Evolutionary conservation across 2,888 invertebrate species (phyloP).

Genomic region (Pandemis cinnamomeana): DNA sequence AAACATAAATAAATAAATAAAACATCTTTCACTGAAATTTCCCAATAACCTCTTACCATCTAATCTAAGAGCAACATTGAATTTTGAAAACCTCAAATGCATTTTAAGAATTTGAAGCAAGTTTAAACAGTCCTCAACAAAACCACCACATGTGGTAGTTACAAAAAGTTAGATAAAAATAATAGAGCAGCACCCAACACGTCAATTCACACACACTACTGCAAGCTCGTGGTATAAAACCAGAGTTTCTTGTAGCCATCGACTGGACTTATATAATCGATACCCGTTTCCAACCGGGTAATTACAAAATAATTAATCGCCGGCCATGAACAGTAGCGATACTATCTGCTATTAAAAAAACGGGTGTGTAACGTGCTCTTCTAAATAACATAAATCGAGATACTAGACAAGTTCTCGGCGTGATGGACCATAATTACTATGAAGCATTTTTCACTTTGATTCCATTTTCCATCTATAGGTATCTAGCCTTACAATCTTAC

Average conservation of each 20-base stretch:
- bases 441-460: background rate
- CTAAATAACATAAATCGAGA: background rate
- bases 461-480: no score
- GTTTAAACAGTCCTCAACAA: no score
- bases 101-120: no score
- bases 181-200: slow-evolving; percentile 5
- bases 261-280: slow-evolving; percentile 27
- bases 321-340: slow-evolving; percentile 29
- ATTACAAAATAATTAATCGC: slow-evolving; percentile 34
- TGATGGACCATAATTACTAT: background rate
- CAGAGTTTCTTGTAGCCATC: slow-evolving; percentile 16
- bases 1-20: slow-evolving; percentile 59
- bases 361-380: background rate
- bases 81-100: no score
- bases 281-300: slow-evolving; percentile 28
- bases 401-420: background rate
- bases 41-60: background rate
- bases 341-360: background rate
- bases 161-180: background rate
- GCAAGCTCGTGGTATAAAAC: slow-evolving; percentile 11
- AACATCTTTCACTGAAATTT: slow-evolving; percentile 44
- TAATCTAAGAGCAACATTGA: no score
- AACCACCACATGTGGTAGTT: background rate
- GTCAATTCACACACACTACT: slow-evolving; percentile 23
- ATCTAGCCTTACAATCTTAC: no score